These are phyloP conservation scores for Poicephalus gulielmi DNA, from an alignment of 2,113 vertebrate genomes.

Conservation along the genomic window DNA sequence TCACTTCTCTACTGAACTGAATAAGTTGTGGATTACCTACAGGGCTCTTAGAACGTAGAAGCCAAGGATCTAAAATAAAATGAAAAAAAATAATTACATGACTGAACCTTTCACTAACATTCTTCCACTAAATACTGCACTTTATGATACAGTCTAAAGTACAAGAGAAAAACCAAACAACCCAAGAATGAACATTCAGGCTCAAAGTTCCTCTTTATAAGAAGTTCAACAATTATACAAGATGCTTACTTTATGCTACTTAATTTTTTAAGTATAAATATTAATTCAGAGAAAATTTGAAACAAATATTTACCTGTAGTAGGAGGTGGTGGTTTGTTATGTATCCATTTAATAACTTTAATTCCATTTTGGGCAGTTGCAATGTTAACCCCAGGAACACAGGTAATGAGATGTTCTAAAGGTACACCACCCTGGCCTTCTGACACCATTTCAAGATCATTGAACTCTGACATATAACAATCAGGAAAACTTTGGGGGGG, in stretches of 20 bases:
- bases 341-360: conserved; percentile 97
- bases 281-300: background rate
- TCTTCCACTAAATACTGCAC: background rate
- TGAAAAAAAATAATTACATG: rapidly evolving
- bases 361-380: conserved; percentile 93
- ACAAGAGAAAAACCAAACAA: background rate
- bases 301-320: conserved; percentile 78
- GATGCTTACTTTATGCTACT: background rate
- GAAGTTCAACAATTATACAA: background rate
- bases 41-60: conserved; percentile 93
- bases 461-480: conserved; percentile 91
- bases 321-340: conserved; percentile 92
- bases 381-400: conserved; percentile 91
- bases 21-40: conserved; percentile 97
- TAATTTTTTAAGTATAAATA: background rate
- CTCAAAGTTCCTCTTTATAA: background rate
- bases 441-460: conserved; percentile 77
- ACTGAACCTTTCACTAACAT: background rate
- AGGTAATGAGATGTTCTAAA: conserved; percentile 94
- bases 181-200: background rate
- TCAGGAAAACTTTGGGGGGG: conserved; percentile 85
- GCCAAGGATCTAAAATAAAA: conserved; percentile 85
- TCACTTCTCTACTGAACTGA: conserved; percentile 95
- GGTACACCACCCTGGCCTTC: conserved; percentile 86
- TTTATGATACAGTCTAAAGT: background rate